Base-by-base conservation (phyloP, 2,797 vertebrate species). In the Darevskia nairensis region DNA sequence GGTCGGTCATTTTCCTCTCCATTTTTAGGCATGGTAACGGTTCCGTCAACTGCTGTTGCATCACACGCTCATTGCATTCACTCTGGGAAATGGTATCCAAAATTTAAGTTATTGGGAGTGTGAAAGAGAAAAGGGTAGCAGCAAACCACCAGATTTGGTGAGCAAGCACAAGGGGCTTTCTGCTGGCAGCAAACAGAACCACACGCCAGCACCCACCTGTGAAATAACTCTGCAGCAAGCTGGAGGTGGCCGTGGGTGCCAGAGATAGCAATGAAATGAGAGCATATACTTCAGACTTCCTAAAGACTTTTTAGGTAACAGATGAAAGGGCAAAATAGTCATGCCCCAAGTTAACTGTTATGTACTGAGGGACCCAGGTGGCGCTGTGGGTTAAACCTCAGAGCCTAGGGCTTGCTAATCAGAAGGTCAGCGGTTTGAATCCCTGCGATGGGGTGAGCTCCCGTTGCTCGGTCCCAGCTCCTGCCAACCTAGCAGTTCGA, bases 171-270 rank as follows among this genome's bases (percentile, higher is more conserved):
- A 93, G 76, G 68, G 0, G 0, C 1, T 87, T 55, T 84, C 79
- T 23, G 9, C 1, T 86, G 32, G 84, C 69, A 91, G 86, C 90
- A 95, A 96, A 93, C 90, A 93, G 80, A 89, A 81, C 94, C 94
- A 94, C 80, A 44, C 1, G 66, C 89, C 91, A 91, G 75, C 95
- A 94, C 76, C 86, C 89, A 85, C 80, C 77, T 89, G 93, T 89
- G 94, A 95, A 96, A 92, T 93, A 93, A 74, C 87, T 94, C 68
- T 89, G 64, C 1, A 0, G 15, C 8, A 74, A 55, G 11, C 71
- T 55, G 50, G 50, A 11, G 3, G 50, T 0, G 0, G 59, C 29
- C 25, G 1, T 0, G 0, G 78, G 66, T 86, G 82, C 77, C 66
- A 88, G 74, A 90, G 39, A 1, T 41, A 83, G 72, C 5, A 17